Conservation (phyloP, 2,113 vertebrate species). For the Ploceus nigricollis region DNA sequence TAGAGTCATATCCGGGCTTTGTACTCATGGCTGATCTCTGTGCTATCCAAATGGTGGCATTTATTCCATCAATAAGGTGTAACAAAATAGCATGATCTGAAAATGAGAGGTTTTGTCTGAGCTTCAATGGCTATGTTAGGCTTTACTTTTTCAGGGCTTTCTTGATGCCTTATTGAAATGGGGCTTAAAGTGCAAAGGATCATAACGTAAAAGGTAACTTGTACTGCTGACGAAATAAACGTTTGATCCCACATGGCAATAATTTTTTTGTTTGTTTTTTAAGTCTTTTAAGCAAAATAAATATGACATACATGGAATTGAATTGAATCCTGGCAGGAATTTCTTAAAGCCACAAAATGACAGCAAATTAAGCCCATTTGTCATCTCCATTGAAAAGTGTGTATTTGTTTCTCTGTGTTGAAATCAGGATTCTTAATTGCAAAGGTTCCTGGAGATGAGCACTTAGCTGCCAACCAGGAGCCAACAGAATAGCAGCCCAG, state of each 20-base stretch:
- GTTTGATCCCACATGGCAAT: rapidly evolving
- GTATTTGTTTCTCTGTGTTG: background rate
- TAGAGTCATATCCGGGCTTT: background rate
- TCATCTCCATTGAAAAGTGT: background rate
- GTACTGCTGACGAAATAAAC: background rate
- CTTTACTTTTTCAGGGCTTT: background rate
- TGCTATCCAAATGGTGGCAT: background rate
- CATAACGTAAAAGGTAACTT: background rate
- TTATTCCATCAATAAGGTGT: background rate
- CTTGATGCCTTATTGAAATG: background rate
- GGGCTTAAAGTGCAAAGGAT: background rate
- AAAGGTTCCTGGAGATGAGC: background rate
- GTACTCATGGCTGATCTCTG: background rate
- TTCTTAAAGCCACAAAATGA: background rate
- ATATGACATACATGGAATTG: background rate
- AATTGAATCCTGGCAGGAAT: background rate
- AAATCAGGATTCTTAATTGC: background rate
- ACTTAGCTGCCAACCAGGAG: background rate
- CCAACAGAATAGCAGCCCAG: background rate
- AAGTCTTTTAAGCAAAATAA: background rate
- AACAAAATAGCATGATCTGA: background rate
- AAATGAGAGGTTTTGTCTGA: background rate
- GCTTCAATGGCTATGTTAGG: background rate
- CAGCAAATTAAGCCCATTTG: background rate
- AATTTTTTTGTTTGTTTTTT: background rate